phyloP scores from a whole-genome alignment of 2,888 invertebrate genomes.

The Ypsolopha sequella region DNA sequence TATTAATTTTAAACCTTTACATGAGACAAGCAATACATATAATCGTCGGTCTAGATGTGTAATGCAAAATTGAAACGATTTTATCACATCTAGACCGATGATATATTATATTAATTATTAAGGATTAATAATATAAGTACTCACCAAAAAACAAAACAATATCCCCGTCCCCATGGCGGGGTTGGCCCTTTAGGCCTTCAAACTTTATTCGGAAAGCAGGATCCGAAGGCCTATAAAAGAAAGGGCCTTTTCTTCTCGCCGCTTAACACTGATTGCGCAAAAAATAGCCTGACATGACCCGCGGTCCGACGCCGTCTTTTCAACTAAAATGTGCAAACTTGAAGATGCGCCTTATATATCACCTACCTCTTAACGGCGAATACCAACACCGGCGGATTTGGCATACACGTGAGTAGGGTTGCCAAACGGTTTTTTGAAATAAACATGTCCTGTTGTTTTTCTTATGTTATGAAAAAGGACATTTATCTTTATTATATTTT shows the following conservation, averaged over 20 bases:
- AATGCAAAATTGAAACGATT: no score
- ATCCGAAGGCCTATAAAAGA: not conserved
- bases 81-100: no score
- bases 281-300: conserved; percentile 57
- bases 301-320: conserved; percentile 58
- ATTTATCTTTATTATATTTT: no score
- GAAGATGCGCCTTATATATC: conserved; percentile 69
- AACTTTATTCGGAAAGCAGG: conserved; percentile 23
- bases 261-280: conserved; percentile 35
- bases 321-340: conserved; percentile 67
- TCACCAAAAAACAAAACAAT: conserved; percentile 51
- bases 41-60: not conserved
- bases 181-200: conserved; percentile 35
- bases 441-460: no score
- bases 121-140: conserved; percentile 22
- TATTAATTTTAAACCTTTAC: not conserved
- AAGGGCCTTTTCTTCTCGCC: conserved; percentile 12
- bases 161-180: conserved; percentile 63
- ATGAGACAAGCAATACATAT: not conserved
- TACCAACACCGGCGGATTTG: conserved; percentile 61
- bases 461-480: no score
- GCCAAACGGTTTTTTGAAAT: no score
- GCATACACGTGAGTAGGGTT: conserved; percentile 27
- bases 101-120: no score
- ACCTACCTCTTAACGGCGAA: conserved; percentile 63